Conservation (phyloP, 2,113 vertebrate genomes). For the Neogobius melanostomus region DNA sequence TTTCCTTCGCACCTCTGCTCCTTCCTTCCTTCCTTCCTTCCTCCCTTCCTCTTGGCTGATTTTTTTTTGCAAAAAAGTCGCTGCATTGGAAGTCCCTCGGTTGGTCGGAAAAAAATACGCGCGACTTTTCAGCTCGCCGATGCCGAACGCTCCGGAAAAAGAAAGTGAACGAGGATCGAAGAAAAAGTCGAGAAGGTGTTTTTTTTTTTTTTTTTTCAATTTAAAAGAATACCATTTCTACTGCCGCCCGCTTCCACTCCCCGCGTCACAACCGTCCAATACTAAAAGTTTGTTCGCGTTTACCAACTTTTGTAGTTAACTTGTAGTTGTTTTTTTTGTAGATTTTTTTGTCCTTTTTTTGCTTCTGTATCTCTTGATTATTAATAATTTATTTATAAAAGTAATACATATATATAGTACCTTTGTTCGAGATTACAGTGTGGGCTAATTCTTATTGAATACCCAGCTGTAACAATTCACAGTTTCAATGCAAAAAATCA, state of each 20-base stretch:
- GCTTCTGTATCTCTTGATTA: slow-evolving; percentile 74
- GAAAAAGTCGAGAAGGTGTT: slow-evolving; percentile 78
- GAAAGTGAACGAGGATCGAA: slow-evolving; percentile 71
- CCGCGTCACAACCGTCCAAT: slow-evolving; percentile 41
- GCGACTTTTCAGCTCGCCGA: slow-evolving; percentile 49
- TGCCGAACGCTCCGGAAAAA: slow-evolving; percentile 56
- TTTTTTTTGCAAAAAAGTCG: slow-evolving; percentile 48
- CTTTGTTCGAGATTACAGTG: slow-evolving; percentile 78
- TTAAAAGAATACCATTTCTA: slow-evolving; percentile 76
- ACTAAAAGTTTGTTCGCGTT: slow-evolving; percentile 59
- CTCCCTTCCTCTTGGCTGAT: slow-evolving; percentile 6
- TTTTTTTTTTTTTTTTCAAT: background rate
- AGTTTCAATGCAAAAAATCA: slow-evolving; percentile 79
- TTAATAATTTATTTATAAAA: slow-evolving; percentile 79
- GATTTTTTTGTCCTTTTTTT: slow-evolving; percentile 73
- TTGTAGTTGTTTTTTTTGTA: slow-evolving; percentile 30
- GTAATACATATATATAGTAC: slow-evolving; percentile 73
- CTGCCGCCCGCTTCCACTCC: slow-evolving; percentile 37
- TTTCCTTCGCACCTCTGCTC: slow-evolving; percentile 70
- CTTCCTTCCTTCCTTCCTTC: slow-evolving; percentile 56
- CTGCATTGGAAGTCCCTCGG: slow-evolving; percentile 3
- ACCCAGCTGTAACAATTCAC: slow-evolving; percentile 79
- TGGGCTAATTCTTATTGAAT: slow-evolving; percentile 75
- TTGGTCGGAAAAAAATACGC: background rate
- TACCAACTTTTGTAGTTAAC: slow-evolving; percentile 58